These are phyloP conservation scores for Peromyscus melanophrys DNA, from an alignment of 2,797 vertebrate species.

Conservation along the genomic window DNA sequence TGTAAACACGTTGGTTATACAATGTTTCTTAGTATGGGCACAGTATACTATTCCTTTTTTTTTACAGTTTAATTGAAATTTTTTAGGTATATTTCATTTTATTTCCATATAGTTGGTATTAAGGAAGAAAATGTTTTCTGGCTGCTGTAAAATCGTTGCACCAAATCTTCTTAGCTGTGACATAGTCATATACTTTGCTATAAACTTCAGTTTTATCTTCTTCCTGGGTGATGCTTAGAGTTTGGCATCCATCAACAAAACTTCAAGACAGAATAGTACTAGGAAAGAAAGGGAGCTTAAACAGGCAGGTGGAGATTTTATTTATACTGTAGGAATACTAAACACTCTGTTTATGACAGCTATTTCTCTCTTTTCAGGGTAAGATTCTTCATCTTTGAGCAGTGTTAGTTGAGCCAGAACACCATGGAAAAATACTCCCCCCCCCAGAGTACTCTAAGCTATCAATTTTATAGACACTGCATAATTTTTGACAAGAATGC, in stretches of 20 bases:
- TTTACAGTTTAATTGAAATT: conserved; percentile 55
- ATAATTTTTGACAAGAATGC: conserved; percentile 66
- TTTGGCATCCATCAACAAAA: conserved; percentile 64
- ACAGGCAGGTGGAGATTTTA: conserved; percentile 75
- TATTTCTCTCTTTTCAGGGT: conserved; percentile 73
- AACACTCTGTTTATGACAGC: conserved; percentile 64
- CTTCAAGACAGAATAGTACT: conserved; percentile 71
- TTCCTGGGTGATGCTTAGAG: conserved; percentile 72
- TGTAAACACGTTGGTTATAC: neutral
- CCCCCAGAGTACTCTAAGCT: conserved; percentile 48
- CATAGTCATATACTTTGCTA: conserved; percentile 57
- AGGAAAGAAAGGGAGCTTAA: conserved; percentile 71
- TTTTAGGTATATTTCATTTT: conserved; percentile 58
- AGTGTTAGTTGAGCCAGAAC: conserved; percentile 59
- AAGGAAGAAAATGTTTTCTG: conserved; percentile 56
- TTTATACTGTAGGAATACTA: conserved; percentile 74
- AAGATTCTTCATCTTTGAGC: conserved; percentile 70
- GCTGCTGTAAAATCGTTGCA: conserved; percentile 61
- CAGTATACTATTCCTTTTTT: neutral
- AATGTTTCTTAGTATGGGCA: neutral
- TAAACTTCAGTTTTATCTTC: conserved; percentile 72
- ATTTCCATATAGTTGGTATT: conserved; percentile 66
- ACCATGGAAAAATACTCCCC: conserved; percentile 54
- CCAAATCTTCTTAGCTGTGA: conserved; percentile 70
- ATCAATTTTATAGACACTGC: conserved; percentile 75